Evolutionary conservation across 2,113 vertebrate genomes (phyloP).

Genomic region (Pelusios castaneus): DNA sequence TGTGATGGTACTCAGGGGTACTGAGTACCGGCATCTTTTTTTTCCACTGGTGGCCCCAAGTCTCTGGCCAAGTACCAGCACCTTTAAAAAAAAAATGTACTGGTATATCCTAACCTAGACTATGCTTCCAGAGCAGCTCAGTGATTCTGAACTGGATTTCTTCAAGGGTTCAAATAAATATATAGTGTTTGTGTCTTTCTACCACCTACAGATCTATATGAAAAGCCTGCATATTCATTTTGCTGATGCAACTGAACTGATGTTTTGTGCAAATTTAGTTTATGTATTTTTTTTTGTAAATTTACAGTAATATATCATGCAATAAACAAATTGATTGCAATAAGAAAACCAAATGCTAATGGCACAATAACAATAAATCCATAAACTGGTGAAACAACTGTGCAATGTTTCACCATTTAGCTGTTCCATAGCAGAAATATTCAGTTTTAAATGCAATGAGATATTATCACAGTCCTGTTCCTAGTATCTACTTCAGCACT

Average conservation of each 20-base stretch:
- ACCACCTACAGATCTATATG: not conserved
- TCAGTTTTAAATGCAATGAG: not conserved
- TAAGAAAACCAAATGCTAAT: not conserved
- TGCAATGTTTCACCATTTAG: not conserved
- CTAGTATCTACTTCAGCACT: not conserved
- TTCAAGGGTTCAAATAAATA: not conserved
- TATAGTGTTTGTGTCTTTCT: not conserved
- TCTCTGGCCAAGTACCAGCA: too few relatives aligned
- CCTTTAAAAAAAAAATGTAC: too few relatives aligned
- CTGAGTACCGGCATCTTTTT: too few relatives aligned
- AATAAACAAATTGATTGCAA: not conserved
- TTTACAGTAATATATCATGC: not conserved
- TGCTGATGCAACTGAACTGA: rapidly evolving
- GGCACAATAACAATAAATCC: not conserved
- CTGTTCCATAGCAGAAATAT: rapidly evolving
- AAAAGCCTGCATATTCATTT: rapidly evolving
- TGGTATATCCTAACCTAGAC: not conserved
- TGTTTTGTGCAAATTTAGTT: not conserved
- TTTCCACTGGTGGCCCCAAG: too few relatives aligned
- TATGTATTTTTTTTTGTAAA: not conserved
- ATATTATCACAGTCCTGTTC: not conserved
- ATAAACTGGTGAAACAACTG: not conserved
- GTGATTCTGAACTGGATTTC: not conserved
- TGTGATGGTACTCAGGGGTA: too few relatives aligned
- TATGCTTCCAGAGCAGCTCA: not conserved